Evolutionary conservation across 1,140 invertebrate species (phyloP), one percentile per base, ranked within the genome.

Genomic region (Thaumatotibia leucotreta): DNA sequence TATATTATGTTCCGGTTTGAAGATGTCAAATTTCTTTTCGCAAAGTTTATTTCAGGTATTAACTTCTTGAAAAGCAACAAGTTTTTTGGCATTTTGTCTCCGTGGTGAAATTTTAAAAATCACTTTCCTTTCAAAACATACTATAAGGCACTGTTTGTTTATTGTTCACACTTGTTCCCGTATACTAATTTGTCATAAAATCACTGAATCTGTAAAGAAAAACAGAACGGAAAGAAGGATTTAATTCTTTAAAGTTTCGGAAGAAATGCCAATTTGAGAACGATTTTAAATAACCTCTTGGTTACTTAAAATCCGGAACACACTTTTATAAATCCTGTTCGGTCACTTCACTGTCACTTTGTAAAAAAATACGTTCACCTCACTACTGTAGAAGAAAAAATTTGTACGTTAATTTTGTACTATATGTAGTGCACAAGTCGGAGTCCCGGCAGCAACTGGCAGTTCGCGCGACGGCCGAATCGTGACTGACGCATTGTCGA

Each of bases 51-150:
- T 83, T 91, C 88, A 66, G 85, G 85, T 82, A 91, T 91, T 80
- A 91, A 75, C 81, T 90, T 90, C 84, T 91, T 91, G 78, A 87
- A 91, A 70, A 86, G 86, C 66, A 88, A 80, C 76, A 83, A 84
- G 69, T 89, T 88, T 84, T 84, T 88, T 88, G 82, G 85, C 88
- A 91, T 91, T 91, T 91, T 91, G 88, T 84, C 78, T 85, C 85
- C 83, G 86, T 88, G 74, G 49, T 83, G 80, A 70, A 70, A 76
- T 79, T 81, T 78, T 79, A 68, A 74, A 66, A 72, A 63, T 71
- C 72, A 70, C 68, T 76, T 81, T 77, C 75, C 68, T 65, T 82
- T 73, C 84, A 79, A 86, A 84, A 86, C 73, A 75, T 84, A 79
- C n/a, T 68, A 54, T 88, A 90, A 90, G 88, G 88, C 88, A 90